These are phyloP conservation scores for Dicrostonyx torquatus DNA, from an alignment of 2,797 vertebrate genomes.

Conservation along the genomic window DNA sequence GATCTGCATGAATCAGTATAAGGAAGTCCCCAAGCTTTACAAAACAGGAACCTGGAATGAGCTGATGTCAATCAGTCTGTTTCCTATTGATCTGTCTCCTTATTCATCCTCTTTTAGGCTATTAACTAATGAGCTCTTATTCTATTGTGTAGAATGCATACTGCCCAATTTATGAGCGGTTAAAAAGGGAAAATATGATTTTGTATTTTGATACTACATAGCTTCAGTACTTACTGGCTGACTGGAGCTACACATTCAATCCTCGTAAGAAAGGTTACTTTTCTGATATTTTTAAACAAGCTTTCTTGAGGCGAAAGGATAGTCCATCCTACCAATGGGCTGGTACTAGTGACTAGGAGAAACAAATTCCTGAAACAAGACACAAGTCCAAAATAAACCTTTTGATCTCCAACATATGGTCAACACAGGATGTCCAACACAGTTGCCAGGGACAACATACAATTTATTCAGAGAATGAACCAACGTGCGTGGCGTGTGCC, in stretches of 20 bases:
- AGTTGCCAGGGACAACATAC: not conserved
- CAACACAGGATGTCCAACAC: not conserved
- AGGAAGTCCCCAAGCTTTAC: not conserved
- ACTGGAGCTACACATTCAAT: not conserved
- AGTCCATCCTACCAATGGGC: not conserved
- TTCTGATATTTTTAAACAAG: slow-evolving; percentile 32
- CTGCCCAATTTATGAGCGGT: not conserved
- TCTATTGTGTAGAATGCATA: not conserved
- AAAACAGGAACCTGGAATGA: not conserved
- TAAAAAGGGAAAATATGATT: not conserved
- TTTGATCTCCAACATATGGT: slow-evolving; percentile 52
- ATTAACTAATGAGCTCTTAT: not conserved
- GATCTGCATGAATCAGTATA: not conserved
- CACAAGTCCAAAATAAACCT: slow-evolving; percentile 62
- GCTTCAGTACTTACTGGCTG: not conserved
- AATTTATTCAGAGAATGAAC: slow-evolving; percentile 56
- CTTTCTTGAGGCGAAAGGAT: not conserved
- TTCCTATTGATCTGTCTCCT: not conserved
- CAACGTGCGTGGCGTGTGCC: not conserved
- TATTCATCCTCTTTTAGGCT: not conserved
- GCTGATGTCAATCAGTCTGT: not conserved
- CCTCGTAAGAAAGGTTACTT: slow-evolving; percentile 36
- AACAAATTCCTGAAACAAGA: slow-evolving; percentile 60
- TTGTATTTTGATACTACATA: not conserved
- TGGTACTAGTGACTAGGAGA: slow-evolving; percentile 37